These are phyloP conservation scores for Samia ricini DNA, from an alignment of 1,140 invertebrate genomes.

Conservation along the genomic window DNA sequence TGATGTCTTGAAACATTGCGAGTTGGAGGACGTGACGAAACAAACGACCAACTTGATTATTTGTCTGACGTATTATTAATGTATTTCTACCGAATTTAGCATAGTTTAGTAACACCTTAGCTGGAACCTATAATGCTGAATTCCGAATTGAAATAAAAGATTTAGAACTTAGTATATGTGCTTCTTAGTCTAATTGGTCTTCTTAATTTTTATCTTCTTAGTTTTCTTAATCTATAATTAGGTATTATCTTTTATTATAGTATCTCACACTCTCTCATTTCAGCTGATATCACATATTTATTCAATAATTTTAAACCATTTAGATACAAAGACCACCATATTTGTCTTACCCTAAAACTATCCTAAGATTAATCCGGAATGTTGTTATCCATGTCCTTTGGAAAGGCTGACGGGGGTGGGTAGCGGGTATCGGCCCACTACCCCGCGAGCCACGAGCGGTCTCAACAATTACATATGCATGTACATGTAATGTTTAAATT, in stretches of 20 bases:
- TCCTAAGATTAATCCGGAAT: slow-evolving; percentile 41
- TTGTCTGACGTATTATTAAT: too few relatives aligned
- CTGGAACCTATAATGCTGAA: too few relatives aligned
- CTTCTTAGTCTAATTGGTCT: too few relatives aligned
- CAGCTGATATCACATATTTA: slow-evolving; percentile 20
- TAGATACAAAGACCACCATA: slow-evolving; percentile 29
- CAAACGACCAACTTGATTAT: background rate
- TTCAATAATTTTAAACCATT: slow-evolving; percentile 44
- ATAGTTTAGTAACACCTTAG: too few relatives aligned
- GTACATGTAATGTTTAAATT: background rate
- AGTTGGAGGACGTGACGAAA: background rate
- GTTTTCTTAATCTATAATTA: too few relatives aligned
- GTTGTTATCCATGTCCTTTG: slow-evolving; percentile 22
- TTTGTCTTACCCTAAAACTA: slow-evolving; percentile 42
- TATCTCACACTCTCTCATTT: background rate
- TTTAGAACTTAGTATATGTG: too few relatives aligned
- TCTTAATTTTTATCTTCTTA: too few relatives aligned
- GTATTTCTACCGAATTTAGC: too few relatives aligned
- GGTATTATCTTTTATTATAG: too few relatives aligned
- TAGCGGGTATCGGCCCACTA: slow-evolving; percentile 8
- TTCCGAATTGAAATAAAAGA: too few relatives aligned
- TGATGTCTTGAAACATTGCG: background rate
- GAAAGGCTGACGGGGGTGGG: slow-evolving; percentile 13
- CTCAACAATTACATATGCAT: slow-evolving; percentile 11
- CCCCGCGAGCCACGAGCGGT: slow-evolving; percentile 1